A percentile compares a stretch with the other conserved stretches of the same genome.
phyloP scores from a whole-genome alignment of 2,797 vertebrate genomes.

The Lepilemur ruficaudatus region DNA sequence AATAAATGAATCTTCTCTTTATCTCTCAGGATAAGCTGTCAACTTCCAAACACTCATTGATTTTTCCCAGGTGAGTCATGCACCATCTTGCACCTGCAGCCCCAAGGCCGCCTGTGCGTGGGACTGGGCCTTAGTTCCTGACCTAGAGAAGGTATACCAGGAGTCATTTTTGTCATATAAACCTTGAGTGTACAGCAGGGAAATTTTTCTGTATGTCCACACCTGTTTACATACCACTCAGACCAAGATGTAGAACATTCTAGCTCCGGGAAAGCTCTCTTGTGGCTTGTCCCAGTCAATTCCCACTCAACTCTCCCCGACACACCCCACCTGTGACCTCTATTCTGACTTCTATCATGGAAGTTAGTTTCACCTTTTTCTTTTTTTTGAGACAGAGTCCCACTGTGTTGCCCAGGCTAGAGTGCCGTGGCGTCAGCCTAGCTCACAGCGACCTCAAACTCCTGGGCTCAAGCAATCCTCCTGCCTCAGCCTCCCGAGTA shows the following conservation, averaged over 20 bases:
- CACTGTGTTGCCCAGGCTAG: no score
- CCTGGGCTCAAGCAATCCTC: no score
- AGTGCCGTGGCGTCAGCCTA: no score
- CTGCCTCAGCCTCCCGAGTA: no score
- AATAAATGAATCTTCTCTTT: neutral
- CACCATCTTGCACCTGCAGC: neutral
- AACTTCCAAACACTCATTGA: neutral
- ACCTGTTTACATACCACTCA: no score
- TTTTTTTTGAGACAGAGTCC: no score
- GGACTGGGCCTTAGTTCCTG: neutral
- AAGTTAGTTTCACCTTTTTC: no score
- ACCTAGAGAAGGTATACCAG: neutral
- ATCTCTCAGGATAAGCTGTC: neutral
- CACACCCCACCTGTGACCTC: neutral
- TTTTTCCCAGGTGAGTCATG: neutral
- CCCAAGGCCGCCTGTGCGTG: neutral
- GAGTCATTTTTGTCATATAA: neutral
- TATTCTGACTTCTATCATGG: no score
- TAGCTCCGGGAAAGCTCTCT: accelerated
- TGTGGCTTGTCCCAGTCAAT: neutral
- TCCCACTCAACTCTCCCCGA: neutral
- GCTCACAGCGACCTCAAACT: no score
- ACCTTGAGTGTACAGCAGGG: accelerated
- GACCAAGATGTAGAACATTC: neutral
- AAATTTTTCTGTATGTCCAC: accelerated